Evolutionary conservation across 1,140 invertebrate species (phyloP), one percentile per base, ranked within the genome.

Genomic region (Heliothis subflexa): DNA sequence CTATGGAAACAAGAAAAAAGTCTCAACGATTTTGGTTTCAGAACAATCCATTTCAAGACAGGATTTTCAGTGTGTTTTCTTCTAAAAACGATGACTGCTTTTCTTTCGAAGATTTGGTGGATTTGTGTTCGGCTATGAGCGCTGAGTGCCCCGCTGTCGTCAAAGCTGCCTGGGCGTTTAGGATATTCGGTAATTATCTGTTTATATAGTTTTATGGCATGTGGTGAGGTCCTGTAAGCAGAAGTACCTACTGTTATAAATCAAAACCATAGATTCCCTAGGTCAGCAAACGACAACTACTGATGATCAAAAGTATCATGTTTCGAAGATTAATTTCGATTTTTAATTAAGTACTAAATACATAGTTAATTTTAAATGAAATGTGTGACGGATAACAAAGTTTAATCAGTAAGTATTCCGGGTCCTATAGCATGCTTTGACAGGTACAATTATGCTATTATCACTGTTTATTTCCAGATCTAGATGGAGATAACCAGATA

Each of bases 121-220:
- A 97, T 90, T 93, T 97, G 82, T 97, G 95, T 81, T 97, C 97
- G 1, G 97, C 96, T 3, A 97, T 97, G 94, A 97, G 96, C 45
- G 93, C 96, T 54, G 95, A 96, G 77, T 97, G 97, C 79, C 97
- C 97, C 0, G 85, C 95, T 14, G 95, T 96, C 49, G 95, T 97
- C 7, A 97, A 97, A 91, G 95, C 97, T 12, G 91, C 93, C 10
- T 97, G 97, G 96, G 97, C 97, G n/a, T 98, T 98, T 87, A 95
- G 95, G 89, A 96, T 98, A 78, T 97, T 96, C 88, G 97, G 97
- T 97, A 94, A 91, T 83, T 33, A 5, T 64, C 9, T 12, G 21
- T 40, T 47, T 64, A 18, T 16, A 16, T n/a, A 33, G 14, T 11
- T 33, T 4, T 1, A 9, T 33, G 21, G 28, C 21, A 25, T 25